These are phyloP conservation scores for Ametastegia equiseti DNA, from an alignment of 2,888 invertebrate genomes.

Conservation along the genomic window DNA sequence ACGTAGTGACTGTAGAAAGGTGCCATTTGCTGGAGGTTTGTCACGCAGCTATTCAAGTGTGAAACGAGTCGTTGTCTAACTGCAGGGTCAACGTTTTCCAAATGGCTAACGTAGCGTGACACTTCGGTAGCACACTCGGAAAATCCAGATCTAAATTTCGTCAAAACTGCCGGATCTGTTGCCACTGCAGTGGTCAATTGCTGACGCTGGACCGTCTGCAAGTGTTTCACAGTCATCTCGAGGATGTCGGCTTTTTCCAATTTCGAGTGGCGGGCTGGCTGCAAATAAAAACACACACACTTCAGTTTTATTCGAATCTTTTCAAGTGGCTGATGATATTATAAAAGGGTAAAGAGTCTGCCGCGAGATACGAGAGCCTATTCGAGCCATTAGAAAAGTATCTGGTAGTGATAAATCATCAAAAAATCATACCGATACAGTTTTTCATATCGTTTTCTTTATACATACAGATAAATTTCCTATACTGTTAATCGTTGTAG, in stretches of 20 bases:
- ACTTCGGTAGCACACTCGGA: conserved; percentile 93
- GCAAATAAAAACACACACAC: conserved; percentile 64
- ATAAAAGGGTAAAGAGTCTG: background rate
- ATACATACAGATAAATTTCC: background rate
- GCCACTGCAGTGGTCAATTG: conserved; percentile 90
- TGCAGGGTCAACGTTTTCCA: conserved; percentile 81
- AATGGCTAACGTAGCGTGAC: conserved; percentile 82
- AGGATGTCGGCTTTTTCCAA: conserved; percentile 97
- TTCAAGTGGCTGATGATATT: background rate
- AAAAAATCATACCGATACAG: background rate
- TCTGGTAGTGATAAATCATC: background rate
- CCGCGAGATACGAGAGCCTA: no score
- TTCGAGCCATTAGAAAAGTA: background rate
- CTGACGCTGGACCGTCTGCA: conserved; percentile 92
- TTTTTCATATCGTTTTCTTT: background rate
- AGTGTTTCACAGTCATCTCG: conserved; percentile 95
- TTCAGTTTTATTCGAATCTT: background rate
- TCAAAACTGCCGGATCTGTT: conserved; percentile 89
- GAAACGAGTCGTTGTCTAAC: conserved; percentile 82
- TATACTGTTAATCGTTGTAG: background rate
- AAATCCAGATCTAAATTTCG: conserved; percentile 92
- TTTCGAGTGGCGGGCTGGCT: conserved; percentile 96
- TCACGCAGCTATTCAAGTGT: conserved; percentile 83
- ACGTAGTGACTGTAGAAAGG: conserved; percentile 75
- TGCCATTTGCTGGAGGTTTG: conserved; percentile 78